Evolutionary conservation across 35 echinoderm and acorn worm genomes (phyloP).

Genomic region (Lytechinus pictus): DNA sequence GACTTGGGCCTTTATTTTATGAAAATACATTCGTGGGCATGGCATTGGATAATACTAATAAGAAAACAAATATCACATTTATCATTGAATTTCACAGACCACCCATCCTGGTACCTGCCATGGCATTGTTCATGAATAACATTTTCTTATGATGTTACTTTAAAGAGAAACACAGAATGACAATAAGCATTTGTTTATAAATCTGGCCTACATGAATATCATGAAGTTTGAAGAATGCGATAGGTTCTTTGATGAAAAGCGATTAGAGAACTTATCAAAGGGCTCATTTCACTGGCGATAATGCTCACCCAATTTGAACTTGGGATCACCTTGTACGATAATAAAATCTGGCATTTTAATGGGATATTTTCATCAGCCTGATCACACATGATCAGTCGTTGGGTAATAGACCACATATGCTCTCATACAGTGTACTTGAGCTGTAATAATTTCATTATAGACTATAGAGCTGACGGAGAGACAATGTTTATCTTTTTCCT

Average conservation of each 20-base stretch:
- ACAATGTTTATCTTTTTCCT: neutral
- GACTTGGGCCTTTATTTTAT: too few relatives aligned
- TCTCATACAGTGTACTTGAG: neutral
- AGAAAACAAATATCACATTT: neutral
- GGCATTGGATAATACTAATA: neutral
- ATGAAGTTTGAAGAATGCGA: neutral
- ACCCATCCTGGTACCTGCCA: neutral
- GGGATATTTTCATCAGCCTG: neutral
- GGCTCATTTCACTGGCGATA: neutral
- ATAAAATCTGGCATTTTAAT: conserved; percentile 2
- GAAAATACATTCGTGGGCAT: too few relatives aligned
- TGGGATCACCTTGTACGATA: neutral
- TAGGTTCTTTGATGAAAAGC: neutral
- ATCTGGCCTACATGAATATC: neutral
- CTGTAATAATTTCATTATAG: neutral
- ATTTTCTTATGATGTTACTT: neutral
- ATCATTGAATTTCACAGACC: neutral
- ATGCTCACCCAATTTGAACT: neutral
- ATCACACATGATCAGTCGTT: neutral
- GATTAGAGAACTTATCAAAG: neutral
- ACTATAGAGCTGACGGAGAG: neutral
- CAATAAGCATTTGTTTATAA: conserved; percentile 6
- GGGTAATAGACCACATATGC: neutral
- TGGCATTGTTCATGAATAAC: neutral
- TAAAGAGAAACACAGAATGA: neutral